Conservation (phyloP, 2,797 vertebrate genomes). For the Chaenodraco wilsoni region DNA sequence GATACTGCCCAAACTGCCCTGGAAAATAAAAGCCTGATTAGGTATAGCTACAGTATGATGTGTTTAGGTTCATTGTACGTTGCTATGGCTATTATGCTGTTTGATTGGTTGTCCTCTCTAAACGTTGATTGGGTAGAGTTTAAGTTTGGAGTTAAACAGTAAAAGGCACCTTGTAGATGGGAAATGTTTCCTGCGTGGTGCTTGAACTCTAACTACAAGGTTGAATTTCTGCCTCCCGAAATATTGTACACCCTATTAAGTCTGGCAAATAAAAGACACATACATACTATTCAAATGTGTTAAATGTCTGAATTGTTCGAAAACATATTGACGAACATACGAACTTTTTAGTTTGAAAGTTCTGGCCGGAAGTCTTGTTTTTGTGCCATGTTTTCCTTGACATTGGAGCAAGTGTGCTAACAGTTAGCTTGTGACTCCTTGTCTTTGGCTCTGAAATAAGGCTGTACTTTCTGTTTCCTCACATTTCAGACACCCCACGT, state of each 20-base stretch:
- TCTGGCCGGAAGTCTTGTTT: not conserved
- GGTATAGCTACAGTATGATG: not conserved
- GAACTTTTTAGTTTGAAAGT: slow-evolving; percentile 35
- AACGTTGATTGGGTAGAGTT: not conserved
- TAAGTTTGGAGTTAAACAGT: not conserved
- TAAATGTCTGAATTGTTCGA: not conserved
- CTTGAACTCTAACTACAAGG: too few relatives aligned
- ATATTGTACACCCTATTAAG: not conserved
- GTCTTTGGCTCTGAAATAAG: not conserved
- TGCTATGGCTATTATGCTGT: too few relatives aligned
- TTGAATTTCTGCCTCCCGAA: not conserved
- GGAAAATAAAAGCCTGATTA: slow-evolving; percentile 9
- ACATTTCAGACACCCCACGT: rapidly evolving
- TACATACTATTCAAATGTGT: not conserved
- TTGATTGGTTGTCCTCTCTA: not conserved
- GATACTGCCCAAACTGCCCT: not conserved
- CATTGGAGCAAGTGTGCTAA: slow-evolving; percentile 44
- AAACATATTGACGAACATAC: too few relatives aligned
- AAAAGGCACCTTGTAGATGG: not conserved
- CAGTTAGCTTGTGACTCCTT: slow-evolving; percentile 18
- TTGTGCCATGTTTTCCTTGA: not conserved
- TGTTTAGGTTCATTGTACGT: not conserved
- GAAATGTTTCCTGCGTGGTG: not conserved
- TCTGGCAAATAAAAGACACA: not conserved
- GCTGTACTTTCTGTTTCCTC: not conserved